Evolutionary conservation across 2,113 vertebrate species (phyloP), one percentile per base, ranked within the genome.

Genomic region (Prionailurus bengalensis): DNA sequence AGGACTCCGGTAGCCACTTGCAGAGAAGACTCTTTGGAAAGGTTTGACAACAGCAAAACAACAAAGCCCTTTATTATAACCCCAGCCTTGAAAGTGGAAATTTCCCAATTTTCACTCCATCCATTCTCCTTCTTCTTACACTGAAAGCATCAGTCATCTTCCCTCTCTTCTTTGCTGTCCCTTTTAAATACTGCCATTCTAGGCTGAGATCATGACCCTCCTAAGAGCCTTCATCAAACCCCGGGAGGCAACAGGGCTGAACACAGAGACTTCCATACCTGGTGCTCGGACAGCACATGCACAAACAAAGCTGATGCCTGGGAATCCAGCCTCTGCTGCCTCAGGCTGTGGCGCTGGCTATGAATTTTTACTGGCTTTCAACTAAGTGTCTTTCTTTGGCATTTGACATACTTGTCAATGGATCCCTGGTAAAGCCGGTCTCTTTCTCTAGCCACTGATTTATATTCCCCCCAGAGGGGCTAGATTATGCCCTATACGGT

Each of bases 151-250:
- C 42, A 81, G 70, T 53, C 81, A 65, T 53, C 53, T 92, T 97
- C 15, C 92, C 63, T 92, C 42, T 93, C 61, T 25, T 71, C 96
- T 95, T 84, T 51, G 14, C 76, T 90, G 68, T 74, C 51, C 85
- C 70, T 73, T 90, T 78, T 15, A 55, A 92, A 74, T 68, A 58
- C 45, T 96, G 53, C 17, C 84, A 33, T 96, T 96, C 80, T 7
- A 9, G 58, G 65, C 21, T 83, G 51, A 95, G 87, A 73, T 95
- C 53, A 25, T 55, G 81, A 51, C 53, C 91, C 16, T 88, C 70
- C 39, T 65, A 93, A 88, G 48, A 92, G 42, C 29, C n/a, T 42
- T 96, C 71, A 82, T 94, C 53, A 86, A 84, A 97, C 23, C 94
- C 92, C 6, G 17, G 58, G 97, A 92, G 76, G 91, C 76, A 96